These are phyloP conservation scores for Mactromeris polynyma DNA, from an alignment of 2,888 invertebrate genomes.

Conservation along the genomic window DNA sequence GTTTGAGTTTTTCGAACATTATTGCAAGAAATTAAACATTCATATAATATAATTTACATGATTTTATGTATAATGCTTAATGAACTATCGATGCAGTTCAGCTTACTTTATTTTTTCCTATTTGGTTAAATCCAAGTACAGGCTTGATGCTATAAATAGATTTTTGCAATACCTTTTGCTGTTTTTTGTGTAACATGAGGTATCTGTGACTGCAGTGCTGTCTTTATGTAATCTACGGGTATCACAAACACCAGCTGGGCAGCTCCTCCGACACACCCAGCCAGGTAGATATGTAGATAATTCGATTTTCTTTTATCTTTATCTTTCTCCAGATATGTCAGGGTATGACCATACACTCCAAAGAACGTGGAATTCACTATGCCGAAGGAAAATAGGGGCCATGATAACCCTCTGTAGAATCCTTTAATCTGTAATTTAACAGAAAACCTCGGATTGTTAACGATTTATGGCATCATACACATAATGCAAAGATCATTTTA, in stretches of 20 bases:
- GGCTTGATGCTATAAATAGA: too few species aligned
- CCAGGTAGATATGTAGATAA: conserved; percentile 87
- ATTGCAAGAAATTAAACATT: too few species aligned
- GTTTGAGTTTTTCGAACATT: too few species aligned
- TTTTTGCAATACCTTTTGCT: too few species aligned
- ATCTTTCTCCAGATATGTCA: conserved; percentile 73
- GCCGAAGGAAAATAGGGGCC: conserved; percentile 96
- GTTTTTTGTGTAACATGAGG: conserved; percentile 54
- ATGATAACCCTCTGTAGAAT: conserved; percentile 94
- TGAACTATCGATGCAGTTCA: too few species aligned
- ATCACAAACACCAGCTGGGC: conserved; percentile 94
- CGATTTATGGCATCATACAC: too few species aligned
- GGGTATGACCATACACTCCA: conserved; percentile 94
- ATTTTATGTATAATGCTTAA: too few species aligned
- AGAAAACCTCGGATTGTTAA: not conserved
- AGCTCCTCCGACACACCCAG: conserved; percentile 94
- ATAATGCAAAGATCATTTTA: too few species aligned
- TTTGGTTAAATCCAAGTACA: too few species aligned
- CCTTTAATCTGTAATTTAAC: conserved; percentile 89
- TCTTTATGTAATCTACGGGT: conserved; percentile 97
- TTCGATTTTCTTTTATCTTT: conserved; percentile 61
- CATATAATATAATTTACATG: too few species aligned
- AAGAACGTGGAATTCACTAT: conserved; percentile 97
- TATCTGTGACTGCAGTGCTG: conserved; percentile 92
- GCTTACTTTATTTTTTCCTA: too few species aligned